Evolutionary conservation across 2,797 vertebrate species (phyloP).

Genomic region (Eremophila alpestris): DNA sequence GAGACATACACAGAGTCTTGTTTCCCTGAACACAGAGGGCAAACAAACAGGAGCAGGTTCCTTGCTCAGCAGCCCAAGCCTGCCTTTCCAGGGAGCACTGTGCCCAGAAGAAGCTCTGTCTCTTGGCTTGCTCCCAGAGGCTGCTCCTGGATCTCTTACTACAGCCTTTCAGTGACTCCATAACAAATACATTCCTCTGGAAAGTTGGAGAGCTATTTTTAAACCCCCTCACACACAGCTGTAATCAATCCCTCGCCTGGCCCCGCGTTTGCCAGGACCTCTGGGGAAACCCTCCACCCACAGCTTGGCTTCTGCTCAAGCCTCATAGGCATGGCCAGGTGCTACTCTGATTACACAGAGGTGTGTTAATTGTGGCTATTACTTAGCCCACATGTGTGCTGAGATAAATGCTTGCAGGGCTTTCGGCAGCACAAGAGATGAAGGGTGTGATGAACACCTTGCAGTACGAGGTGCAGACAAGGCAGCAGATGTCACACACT

Average conservation of each 20-base stretch:
- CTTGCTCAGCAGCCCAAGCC: background rate
- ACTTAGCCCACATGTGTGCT: background rate
- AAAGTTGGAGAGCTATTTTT: conserved; percentile 51
- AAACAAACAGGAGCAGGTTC: conserved; percentile 42
- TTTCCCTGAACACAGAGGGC: conserved; percentile 24
- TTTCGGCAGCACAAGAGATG: background rate
- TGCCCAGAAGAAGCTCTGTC: conserved; percentile 2
- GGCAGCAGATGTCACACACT: rapidly evolving
- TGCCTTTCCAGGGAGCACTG: background rate
- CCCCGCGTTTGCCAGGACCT: rapidly evolving
- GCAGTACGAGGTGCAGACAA: background rate
- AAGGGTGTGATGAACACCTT: background rate
- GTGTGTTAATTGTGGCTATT: background rate
- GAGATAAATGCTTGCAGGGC: rapidly evolving
- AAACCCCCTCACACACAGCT: conserved; percentile 8
- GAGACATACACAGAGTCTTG: background rate
- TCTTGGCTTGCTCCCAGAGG: conserved; percentile 7
- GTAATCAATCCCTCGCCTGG: background rate
- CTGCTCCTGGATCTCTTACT: conserved; percentile 5
- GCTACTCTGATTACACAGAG: background rate
- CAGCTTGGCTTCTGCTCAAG: conserved; percentile 31
- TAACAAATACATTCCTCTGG: conserved; percentile 56
- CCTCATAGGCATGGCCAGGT: background rate
- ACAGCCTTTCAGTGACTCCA: conserved; percentile 22
- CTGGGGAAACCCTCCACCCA: conserved; percentile 51